Evolutionary conservation across 2,113 vertebrate species (phyloP), one percentile per base, ranked within the genome.

Genomic region (Formicarius rufipectus): DNA sequence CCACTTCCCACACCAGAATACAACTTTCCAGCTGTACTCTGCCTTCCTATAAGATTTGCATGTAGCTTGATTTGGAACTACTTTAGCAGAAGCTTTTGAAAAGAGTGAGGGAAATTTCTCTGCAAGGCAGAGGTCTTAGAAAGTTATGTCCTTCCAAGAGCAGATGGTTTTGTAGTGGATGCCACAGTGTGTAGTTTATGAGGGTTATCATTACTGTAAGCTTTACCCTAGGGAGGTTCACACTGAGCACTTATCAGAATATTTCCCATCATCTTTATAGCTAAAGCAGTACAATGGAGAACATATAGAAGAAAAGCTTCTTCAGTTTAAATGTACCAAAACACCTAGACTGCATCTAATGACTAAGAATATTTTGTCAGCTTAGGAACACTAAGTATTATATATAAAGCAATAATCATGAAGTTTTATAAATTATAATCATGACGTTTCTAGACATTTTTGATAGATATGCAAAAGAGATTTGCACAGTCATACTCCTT

Each of bases 331-430:
- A 84, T 17, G 22, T 37, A 68, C 35, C 15, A 56, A 67, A 95
- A 69, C 14, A 47, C 22, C 10, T 40, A n/a, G 21, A 72, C 0
- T 58, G 25, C 64, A 84, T 77, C 71, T 85, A 93, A 87, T 0
- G 56, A 91, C 64, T 90, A 86, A 94, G 53, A 91, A 91, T 42
- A 42, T 78, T 72, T 47, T 78, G 60, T 91, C 62, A 79, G 47
- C 10, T 67, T 59, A 90, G 45, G 31, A 85, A 60, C 44, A 67
- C 82, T 7, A 71, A 60, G 39, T 78, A 35, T 47, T 50, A 75
- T 27, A n/a, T 60, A 55, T 35, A 75, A 68, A 74, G 69, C 60
- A 94, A 82, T 87, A 84, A 93, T 49, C 52, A 72, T 47, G 30
- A 50, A 56, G 79, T 74, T 87, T 77, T 71, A 35, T 50, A 90